Evolutionary conservation across 1,140 invertebrate species (phyloP), one percentile per base, ranked within the genome.

Genomic region (Nixonia krombeini): DNA sequence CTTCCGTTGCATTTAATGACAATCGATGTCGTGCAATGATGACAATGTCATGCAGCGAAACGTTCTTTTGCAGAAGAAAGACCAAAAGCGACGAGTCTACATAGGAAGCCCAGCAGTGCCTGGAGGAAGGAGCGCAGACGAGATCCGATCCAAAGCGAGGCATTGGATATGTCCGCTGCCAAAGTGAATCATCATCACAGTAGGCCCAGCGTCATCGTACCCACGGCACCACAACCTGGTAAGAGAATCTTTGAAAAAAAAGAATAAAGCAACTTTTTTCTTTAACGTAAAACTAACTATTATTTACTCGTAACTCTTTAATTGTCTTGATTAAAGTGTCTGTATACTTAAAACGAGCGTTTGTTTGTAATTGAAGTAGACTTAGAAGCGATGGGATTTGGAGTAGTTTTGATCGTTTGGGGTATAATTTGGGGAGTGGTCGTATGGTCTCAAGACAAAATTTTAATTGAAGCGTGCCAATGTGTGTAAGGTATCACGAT

Each of bases 111-210:
- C 28, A 85, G 84, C 50, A 85, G 82, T 25, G 77, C 81, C 16
- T 83, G 84, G 83, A 81, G 84, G 31, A 83, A 79, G 17, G 83
- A 85, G 16, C 82, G 82, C 41, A 83, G 83, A 73, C 79, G 78
- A 47, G 83, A 85, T 50, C 83, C 83, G 6, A 85, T 85, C 46
- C 83, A 85, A 35, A 82, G 78, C 47, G 83, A 85, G 51, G 83
- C 83, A 3, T 68, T 85, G 29, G 83, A 85, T 47, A 85, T 85
- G 83, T 82, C 82, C 1, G 78, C 82, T 13, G 73, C 80, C 16
- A 75, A 79, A 64, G 67, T 76, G 13, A 75, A 70, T 41, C 61
- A 79, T 58, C 78, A 79, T 58, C 78, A 83, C 63, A 82, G 50
- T 35, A 72, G 84, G 38, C 84, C 84, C 2, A 85, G 84, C 42